Conservation (phyloP, 2,113 vertebrate genomes). For the Nothoprocta perdicaria region DNA sequence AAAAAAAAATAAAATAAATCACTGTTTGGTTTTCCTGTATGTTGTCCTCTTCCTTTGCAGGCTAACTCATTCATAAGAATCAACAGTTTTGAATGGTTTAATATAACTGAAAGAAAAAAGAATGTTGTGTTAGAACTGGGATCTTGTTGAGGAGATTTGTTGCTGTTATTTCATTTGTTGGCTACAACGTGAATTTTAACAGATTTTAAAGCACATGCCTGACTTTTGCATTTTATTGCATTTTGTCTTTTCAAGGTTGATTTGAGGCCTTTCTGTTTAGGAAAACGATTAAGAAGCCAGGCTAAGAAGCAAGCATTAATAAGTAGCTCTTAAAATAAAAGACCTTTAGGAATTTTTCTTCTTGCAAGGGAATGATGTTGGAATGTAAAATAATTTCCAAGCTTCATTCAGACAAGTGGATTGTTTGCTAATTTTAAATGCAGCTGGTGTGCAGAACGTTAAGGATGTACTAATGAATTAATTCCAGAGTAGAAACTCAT, state of each 20-base stretch:
- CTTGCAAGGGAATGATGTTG: not conserved
- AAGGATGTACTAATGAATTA: not conserved
- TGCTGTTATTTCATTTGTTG: not conserved
- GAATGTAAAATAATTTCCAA: constrained; percentile 1
- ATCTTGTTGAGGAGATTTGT: not conserved
- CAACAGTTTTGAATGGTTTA: not conserved
- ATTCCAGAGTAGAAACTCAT: not conserved
- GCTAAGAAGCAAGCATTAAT: not conserved
- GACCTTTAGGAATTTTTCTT: constrained; percentile 5
- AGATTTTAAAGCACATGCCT: not conserved
- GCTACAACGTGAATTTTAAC: not conserved
- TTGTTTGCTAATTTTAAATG: not conserved
- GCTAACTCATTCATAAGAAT: constrained; percentile 12
- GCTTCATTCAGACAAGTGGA: not conserved
- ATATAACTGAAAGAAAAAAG: not conserved
- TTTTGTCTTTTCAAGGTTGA: constrained; percentile 1
- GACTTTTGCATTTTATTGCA: not conserved
- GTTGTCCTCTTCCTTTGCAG: constrained; percentile 27
- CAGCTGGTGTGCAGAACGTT: not conserved
- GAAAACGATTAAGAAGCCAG: not conserved
- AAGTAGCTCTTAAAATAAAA: not conserved
- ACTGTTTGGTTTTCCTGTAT: not conserved
- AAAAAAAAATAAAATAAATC: not conserved
- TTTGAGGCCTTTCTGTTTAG: constrained; percentile 25
- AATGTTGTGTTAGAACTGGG: not conserved